Base-by-base conservation (phyloP, 2,797 vertebrate species). In the Dicrostonyx torquatus region DNA sequence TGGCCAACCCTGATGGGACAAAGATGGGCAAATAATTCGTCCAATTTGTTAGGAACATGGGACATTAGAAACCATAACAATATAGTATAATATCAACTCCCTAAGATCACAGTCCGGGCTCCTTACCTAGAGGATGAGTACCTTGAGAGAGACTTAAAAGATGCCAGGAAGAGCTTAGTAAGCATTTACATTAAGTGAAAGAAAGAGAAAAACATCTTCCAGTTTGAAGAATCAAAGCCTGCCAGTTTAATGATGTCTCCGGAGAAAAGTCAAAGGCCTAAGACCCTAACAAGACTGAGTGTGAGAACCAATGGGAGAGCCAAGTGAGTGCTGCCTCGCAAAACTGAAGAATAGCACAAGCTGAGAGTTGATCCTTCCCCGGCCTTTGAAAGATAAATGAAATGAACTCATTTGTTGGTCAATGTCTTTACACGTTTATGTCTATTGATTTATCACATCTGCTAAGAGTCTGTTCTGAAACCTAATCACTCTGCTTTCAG, bases 401-500 rank as follows among this genome's bases (percentile, higher is more conserved):
- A 91, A 93, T 85, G 80, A 85, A 73, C 43, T 95, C 60, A 66
- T 92, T 90, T 91, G 76, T 31, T 80, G 8, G 92, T 86, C 89
- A 84, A 55, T 79, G 45, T 83, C 62, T 94, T 93, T 84, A 37
- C 45, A 83, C 58, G 48, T 90, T 94, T 86, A 40, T 85, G 86
- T 90, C 80, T 86, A 92, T 87, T 88, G 88, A 94, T 88, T 96
- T 89, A 77, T 82, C 79, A 43, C 78, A 72, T 93, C 45, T 76
- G 40, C 92, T 83, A 77, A 96, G 64, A 58, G 34, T 89, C 70
- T 89, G 64, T 50, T 64, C 75, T 90, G 66, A 92, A 96, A 92
- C 58, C 83, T 94, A 92, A 94, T 82, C 78, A 79, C 68, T 86
- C 90, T 75, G 40, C 68, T 88, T 91, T 85, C 50, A 85, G 50